Evolutionary conservation across 2,113 vertebrate species (phyloP), one percentile per base, ranked within the genome.

Genomic region (Dermatemys mawii): DNA sequence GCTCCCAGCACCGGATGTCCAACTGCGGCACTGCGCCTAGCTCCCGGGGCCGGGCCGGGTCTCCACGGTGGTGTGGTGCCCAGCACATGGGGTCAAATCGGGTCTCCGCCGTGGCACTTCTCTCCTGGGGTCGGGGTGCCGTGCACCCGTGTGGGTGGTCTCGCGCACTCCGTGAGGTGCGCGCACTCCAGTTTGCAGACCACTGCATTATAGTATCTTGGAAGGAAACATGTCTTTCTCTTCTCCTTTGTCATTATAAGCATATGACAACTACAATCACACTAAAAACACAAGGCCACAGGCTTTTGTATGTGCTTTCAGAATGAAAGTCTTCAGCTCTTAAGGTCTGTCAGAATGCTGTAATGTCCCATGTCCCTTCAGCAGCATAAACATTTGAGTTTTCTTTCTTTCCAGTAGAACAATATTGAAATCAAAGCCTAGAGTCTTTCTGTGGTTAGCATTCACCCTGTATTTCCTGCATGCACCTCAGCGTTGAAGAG

Each of bases 291-390:
- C n/a, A 73, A 46, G 86, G n/a, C 27, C 16, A 27, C 73, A 9
- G 67, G 24, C 35, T 81, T 94, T 86, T 27, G 27, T 49, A 32
- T 0, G 1, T 0, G 0, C 5, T 51, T 60, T 3, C 57, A 83
- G 50, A 12, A 81, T 35, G 81, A 54, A 93, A 86, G 6, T 1
- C 53, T 41, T 10, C 19, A 10, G 2, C 2, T 86, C 91, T 55
- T 85, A 6, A 49, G 49, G 79, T 51, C 27, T 12, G n/a, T 11
- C 16, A 90, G n/a, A 35, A 17, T 48, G 75, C 57, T 87, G 48
- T 88, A 0, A 17, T 38, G 24, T 60, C 53, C 24, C 60, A 27
- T 21, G 11, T 24, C 48, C 17, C 29, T 86, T 90, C 48, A 89
- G 4, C 35, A 81, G n/a, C 0, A 3, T 54, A 93, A 53, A 48